phyloP scores from a whole-genome alignment of 2,797 vertebrate genomes.

The Myripristis murdjan region DNA sequence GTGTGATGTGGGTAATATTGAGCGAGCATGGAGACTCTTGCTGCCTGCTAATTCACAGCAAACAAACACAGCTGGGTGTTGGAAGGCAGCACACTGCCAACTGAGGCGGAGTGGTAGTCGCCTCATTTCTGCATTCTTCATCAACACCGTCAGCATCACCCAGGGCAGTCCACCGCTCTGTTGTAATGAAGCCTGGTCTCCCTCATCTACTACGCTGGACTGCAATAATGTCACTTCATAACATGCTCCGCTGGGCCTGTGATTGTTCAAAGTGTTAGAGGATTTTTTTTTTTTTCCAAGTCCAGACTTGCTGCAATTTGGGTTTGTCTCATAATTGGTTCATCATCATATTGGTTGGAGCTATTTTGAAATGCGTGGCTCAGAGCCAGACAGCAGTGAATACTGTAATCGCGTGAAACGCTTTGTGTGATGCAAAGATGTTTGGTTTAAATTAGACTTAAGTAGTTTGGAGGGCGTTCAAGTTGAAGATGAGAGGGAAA shows the following conservation, averaged over 20 bases:
- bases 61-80: constrained; percentile 87
- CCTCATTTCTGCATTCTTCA: constrained; percentile 58
- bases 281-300: constrained; percentile 36
- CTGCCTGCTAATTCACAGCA: constrained; percentile 83
- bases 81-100: constrained; percentile 70
- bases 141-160: constrained; percentile 56
- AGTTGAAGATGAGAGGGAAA: constrained; percentile 41
- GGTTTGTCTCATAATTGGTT: constrained; percentile 54
- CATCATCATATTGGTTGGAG: constrained; percentile 51
- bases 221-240: constrained; percentile 18
- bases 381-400: constrained; percentile 50
- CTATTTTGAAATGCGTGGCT: constrained; percentile 60
- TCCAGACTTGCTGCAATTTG: constrained; percentile 40
- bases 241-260: constrained; percentile 35
- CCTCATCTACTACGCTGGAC: constrained; percentile 28
- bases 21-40: constrained; percentile 76
- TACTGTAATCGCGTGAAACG: constrained; percentile 57
- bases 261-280: constrained; percentile 27
- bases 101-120: constrained; percentile 66
- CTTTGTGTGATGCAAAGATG: constrained; percentile 50
- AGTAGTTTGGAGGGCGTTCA: constrained; percentile 66
- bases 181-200: not conserved
- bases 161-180: constrained; percentile 32
- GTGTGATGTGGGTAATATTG: constrained; percentile 78
- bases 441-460: constrained; percentile 65